Evolutionary conservation across 2,113 vertebrate genomes (phyloP).

Genomic region (Phodopus roborovskii): DNA sequence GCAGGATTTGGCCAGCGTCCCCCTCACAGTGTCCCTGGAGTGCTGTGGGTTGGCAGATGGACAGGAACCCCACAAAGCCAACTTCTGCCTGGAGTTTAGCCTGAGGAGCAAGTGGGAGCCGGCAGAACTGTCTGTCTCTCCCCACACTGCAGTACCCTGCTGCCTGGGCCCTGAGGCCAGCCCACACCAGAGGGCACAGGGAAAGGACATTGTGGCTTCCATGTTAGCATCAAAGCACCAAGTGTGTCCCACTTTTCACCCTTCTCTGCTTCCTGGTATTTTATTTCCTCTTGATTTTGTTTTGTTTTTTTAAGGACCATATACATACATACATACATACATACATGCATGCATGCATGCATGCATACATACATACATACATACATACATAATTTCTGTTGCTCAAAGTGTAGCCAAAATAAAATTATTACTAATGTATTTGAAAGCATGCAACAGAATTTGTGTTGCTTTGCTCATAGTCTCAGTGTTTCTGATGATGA

Average conservation of each 20-base stretch:
- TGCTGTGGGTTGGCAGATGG: conserved; percentile 63
- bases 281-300: not conserved
- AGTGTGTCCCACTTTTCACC: fast-evolving
- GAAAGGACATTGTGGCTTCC: not conserved
- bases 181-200: not conserved
- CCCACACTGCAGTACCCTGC: conserved; percentile 26
- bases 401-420: conserved; percentile 40
- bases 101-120: conserved; percentile 61
- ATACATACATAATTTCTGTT: too few species aligned
- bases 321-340: too few species aligned
- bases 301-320: conserved; percentile 40
- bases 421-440: not conserved
- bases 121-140: conserved; percentile 47
- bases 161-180: conserved; percentile 1
- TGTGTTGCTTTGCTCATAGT: not conserved
- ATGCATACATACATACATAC: too few species aligned
- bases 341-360: too few species aligned
- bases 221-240: not conserved
- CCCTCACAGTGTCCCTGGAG: conserved; percentile 49
- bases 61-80: conserved; percentile 74
- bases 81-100: conserved; percentile 77
- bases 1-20: conserved; percentile 63
- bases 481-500: conserved; percentile 15
- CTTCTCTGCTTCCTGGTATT: not conserved
- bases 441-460: conserved; percentile 30